These are phyloP conservation scores for Syrphus vitripennis DNA, from an alignment of 2,888 invertebrate species.

Conservation along the genomic window DNA sequence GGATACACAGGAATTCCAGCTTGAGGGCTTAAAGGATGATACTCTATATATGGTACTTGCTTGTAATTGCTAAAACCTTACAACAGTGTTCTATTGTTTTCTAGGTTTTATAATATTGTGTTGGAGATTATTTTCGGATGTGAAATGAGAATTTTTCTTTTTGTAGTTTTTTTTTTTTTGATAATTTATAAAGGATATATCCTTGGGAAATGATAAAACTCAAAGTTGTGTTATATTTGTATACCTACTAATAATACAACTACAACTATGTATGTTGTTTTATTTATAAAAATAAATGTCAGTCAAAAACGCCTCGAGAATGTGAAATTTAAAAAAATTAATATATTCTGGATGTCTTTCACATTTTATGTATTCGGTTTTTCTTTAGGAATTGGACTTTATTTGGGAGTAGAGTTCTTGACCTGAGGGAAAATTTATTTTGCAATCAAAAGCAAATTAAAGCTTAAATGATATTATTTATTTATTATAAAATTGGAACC, in stretches of 20 bases:
- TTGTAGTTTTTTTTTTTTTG: conserved; percentile 10
- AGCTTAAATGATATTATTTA: no score
- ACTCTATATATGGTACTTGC: no score
- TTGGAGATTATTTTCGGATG: conserved; percentile 24
- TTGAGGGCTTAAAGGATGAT: not conserved
- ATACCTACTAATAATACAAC: conserved; percentile 4
- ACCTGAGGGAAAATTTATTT: no score
- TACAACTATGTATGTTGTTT: not conserved
- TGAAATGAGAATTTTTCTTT: conserved; percentile 3
- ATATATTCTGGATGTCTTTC: not conserved
- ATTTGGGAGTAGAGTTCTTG: no score
- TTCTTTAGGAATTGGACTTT: not conserved
- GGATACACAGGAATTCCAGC: not conserved
- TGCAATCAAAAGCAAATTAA: no score
- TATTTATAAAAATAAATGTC: not conserved
- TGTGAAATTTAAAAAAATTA: not conserved
- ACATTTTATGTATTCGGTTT: not conserved
- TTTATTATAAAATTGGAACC: no score
- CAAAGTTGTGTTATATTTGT: conserved; percentile 29
- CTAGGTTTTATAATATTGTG: conserved; percentile 46
- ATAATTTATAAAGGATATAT: conserved; percentile 48
- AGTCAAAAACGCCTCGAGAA: not conserved
- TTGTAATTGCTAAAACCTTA: conserved; percentile 68
- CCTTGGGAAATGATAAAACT: conserved; percentile 50
- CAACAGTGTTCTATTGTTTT: conserved; percentile 55